Conservation (phyloP, 2,797 vertebrate genomes). For the Sebastes flavidus region DNA sequence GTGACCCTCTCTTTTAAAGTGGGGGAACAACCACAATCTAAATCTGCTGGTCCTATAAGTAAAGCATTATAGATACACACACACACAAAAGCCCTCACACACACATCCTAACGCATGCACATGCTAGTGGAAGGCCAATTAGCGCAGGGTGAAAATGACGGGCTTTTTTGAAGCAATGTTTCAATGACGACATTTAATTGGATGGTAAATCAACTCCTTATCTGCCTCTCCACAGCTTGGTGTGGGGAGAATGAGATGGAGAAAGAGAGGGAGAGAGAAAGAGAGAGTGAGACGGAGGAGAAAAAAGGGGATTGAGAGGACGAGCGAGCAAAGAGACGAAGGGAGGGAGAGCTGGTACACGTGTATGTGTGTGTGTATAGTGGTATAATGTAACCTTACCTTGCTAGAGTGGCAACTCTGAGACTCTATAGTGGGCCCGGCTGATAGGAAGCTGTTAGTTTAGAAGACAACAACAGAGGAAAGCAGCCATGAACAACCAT, state of each 20-base stretch:
- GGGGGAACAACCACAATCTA: constrained; percentile 4
- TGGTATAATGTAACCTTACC: constrained; percentile 5
- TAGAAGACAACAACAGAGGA: neutral
- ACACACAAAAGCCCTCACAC: constrained; percentile 6
- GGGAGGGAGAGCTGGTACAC: neutral
- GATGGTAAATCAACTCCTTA: constrained; percentile 99
- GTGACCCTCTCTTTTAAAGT: constrained; percentile 31
- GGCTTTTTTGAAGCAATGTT: constrained; percentile 99
- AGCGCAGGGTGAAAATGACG: constrained; percentile 87
- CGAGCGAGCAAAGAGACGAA: neutral
- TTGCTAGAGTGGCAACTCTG: neutral
- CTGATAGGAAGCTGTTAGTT: constrained; percentile 1
- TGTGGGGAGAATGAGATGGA: constrained; percentile 46
- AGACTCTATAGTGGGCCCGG: neutral
- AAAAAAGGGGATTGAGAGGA: neutral
- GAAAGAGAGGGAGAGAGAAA: constrained; percentile 8
- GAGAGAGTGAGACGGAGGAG: neutral
- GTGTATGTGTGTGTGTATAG: neutral
- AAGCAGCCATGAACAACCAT: neutral
- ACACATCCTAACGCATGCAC: constrained; percentile 17
- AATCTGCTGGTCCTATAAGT: constrained; percentile 8
- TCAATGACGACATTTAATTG: constrained; percentile 99
- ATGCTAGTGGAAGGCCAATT: constrained; percentile 66
- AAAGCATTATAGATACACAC: constrained; percentile 18
- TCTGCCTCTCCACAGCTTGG: constrained; percentile 94